Evolutionary conservation across 2,888 invertebrate genomes (phyloP).

Genomic region (Cheilosia soror): DNA sequence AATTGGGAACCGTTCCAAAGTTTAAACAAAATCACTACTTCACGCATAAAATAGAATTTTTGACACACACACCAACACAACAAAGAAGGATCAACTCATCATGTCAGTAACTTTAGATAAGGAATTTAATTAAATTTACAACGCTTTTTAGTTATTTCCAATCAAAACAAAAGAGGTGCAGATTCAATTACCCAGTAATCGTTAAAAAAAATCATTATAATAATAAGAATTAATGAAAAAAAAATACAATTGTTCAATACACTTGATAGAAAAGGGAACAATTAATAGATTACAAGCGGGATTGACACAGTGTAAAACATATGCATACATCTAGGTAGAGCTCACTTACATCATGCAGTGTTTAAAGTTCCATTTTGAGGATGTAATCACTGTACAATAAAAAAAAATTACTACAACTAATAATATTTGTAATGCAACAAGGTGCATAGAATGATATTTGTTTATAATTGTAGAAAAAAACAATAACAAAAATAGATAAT

Average conservation of each 20-base stretch:
- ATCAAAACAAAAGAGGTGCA: constrained; percentile 25
- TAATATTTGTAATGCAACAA: constrained; percentile 66
- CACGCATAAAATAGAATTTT: constrained; percentile 69
- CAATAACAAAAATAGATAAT: constrained; percentile 70
- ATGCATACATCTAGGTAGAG: constrained; percentile 23
- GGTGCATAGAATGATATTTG: constrained; percentile 68
- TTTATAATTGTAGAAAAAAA: constrained; percentile 61
- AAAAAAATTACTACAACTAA: constrained; percentile 40
- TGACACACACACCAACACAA: constrained; percentile 44
- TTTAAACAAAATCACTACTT: constrained; percentile 42
- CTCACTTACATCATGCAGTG: constrained; percentile 55
- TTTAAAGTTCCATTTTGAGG: constrained; percentile 52
- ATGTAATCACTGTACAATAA: constrained; percentile 31
- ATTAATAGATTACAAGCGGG: constrained; percentile 53
- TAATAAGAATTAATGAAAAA: constrained; percentile 14
- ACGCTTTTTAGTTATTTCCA: constrained; percentile 65
- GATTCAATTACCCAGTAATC: constrained; percentile 51
- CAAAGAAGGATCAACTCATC: constrained; percentile 43
- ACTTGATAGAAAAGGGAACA: constrained; percentile 67
- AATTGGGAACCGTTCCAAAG: constrained; percentile 50
- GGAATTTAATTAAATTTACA: constrained; percentile 60
- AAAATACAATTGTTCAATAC: constrained; percentile 49
- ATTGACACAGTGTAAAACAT: constrained; percentile 39
- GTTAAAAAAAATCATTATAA: constrained; percentile 39
- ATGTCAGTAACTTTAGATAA: constrained; percentile 56